phyloP scores from a whole-genome alignment of 2,797 vertebrate species.

The Lutra lutra region DNA sequence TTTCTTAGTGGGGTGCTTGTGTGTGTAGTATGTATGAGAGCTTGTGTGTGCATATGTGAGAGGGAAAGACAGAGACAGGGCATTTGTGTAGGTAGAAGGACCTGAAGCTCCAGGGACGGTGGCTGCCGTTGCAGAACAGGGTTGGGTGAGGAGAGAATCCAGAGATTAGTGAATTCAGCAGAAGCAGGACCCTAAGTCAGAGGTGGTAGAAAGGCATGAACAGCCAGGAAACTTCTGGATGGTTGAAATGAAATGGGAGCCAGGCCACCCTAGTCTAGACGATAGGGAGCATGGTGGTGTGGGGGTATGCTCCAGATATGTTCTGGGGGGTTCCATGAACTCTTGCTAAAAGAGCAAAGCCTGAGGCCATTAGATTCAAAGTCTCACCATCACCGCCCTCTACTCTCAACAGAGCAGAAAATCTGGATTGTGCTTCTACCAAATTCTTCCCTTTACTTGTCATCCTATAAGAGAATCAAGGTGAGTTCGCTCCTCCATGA shows the following conservation, averaged over 20 bases:
- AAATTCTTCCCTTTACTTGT: background rate
- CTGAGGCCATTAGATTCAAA: background rate
- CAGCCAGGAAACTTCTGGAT: background rate
- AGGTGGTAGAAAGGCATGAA: fast-evolving
- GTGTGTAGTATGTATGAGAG: background rate
- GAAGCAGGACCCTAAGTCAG: background rate
- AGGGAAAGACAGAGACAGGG: background rate
- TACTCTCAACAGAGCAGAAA: background rate
- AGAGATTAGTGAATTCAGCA: background rate
- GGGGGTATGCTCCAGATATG: background rate
- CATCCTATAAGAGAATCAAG: background rate
- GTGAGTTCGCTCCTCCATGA: background rate
- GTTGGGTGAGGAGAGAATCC: background rate
- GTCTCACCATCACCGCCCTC: too few species aligned
- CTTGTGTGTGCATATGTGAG: background rate
- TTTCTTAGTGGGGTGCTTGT: background rate
- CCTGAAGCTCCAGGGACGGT: background rate
- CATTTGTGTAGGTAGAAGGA: background rate
- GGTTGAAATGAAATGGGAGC: background rate
- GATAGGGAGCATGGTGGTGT: fast-evolving
- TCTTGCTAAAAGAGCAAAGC: background rate
- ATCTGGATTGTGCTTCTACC: background rate
- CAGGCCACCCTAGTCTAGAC: background rate
- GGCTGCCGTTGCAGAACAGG: fast-evolving
- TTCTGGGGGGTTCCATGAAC: background rate